phyloP scores from a whole-genome alignment of 2,888 invertebrate species.

The Agrilus cyanescens region DNA sequence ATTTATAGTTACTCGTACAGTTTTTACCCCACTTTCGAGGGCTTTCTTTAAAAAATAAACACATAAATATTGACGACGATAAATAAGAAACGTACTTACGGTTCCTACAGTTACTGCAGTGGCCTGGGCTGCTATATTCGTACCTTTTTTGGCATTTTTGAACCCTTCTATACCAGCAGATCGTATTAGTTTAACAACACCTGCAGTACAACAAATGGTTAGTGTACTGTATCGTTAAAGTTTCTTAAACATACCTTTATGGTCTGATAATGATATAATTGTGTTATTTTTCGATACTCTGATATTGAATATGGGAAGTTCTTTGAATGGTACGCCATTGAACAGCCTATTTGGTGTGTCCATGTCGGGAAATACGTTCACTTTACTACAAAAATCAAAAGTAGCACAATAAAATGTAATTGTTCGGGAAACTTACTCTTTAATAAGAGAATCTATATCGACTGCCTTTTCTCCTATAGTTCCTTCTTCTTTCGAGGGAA shows the following conservation, averaged over 20 bases:
- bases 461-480: slow-evolving; percentile 61
- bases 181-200: slow-evolving; percentile 45
- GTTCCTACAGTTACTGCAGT: slow-evolving; percentile 70
- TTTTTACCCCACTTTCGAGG: slow-evolving; percentile 58
- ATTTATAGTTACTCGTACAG: slow-evolving; percentile 62
- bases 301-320: slow-evolving; percentile 74
- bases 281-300: slow-evolving; percentile 82
- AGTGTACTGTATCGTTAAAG: no score
- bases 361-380: slow-evolving; percentile 60
- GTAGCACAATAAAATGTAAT: not conserved
- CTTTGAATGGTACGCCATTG: slow-evolving; percentile 63
- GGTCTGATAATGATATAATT: slow-evolving; percentile 62
- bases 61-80: slow-evolving; percentile 1
- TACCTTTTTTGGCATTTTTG: slow-evolving; percentile 89
- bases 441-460: slow-evolving; percentile 54
- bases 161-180: slow-evolving; percentile 89
- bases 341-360: slow-evolving; percentile 61
- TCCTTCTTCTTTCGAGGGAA: slow-evolving; percentile 56
- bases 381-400: slow-evolving; percentile 42
- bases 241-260: slow-evolving; percentile 40
- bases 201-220: slow-evolving; percentile 26
- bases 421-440: slow-evolving; percentile 39
- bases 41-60: slow-evolving; percentile 47
- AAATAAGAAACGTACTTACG: slow-evolving; percentile 40
- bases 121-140: slow-evolving; percentile 93